Conservation (phyloP, 2,113 vertebrate species). For the Sus scrofa region DNA sequence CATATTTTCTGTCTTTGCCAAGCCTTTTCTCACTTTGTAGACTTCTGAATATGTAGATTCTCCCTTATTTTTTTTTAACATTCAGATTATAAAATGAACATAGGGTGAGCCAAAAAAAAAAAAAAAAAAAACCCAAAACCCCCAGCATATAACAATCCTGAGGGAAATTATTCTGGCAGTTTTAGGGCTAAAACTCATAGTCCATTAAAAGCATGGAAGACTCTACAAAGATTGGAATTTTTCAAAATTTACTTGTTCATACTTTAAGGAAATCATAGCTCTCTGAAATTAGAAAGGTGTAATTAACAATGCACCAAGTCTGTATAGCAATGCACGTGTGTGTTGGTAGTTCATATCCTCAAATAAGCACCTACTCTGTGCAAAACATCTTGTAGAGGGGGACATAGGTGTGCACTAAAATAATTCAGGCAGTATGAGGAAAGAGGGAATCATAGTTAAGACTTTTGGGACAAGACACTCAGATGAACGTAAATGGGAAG, state of each 20-base stretch:
- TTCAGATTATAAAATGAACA: conserved; percentile 9
- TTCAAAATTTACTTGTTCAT: neutral
- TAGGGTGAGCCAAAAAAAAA: neutral
- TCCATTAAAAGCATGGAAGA: neutral
- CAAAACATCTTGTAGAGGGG: neutral
- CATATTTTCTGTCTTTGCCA: conserved; percentile 32
- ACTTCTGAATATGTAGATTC: conserved; percentile 32
- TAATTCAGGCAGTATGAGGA: neutral
- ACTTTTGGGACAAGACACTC: neutral
- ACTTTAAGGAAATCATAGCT: neutral
- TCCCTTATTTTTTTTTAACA: neutral
- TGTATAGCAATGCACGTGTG: too few relatives aligned
- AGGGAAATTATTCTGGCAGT: neutral
- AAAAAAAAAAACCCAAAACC: neutral
- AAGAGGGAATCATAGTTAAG: neutral
- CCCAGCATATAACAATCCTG: neutral
- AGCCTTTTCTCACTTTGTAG: conserved; percentile 36
- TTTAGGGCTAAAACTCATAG: neutral
- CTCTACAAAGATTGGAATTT: neutral
- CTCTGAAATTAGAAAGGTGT: neutral
- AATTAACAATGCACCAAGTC: neutral
- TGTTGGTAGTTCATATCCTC: neutral
- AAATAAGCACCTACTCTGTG: neutral
- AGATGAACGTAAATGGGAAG: neutral
- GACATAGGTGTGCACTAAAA: neutral